Evolutionary conservation across 2,797 vertebrate species (phyloP).

Genomic region (Lateolabrax maculatus): DNA sequence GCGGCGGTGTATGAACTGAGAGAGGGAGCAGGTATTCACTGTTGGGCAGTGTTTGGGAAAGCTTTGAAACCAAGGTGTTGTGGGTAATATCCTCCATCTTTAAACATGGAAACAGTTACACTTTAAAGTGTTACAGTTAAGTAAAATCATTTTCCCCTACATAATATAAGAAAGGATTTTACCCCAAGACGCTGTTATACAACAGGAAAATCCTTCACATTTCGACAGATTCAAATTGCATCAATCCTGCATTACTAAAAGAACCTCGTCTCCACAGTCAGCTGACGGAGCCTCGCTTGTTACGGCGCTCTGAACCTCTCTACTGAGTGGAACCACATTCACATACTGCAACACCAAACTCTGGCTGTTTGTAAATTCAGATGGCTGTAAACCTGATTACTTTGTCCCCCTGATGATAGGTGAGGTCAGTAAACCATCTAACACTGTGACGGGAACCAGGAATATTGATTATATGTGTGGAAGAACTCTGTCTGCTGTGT

Average conservation of each 20-base stretch:
- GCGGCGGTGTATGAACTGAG: slow-evolving; percentile 30
- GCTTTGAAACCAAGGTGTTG: not conserved
- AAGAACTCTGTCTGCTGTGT: not conserved
- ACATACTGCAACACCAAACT: not conserved
- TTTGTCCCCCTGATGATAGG: not conserved
- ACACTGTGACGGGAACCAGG: not conserved
- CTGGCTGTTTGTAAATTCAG: not conserved
- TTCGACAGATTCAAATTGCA: too few relatives aligned
- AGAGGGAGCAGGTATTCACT: slow-evolving; percentile 8
- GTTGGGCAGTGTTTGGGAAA: not conserved
- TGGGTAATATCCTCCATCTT: not conserved
- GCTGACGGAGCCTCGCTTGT: too few relatives aligned
- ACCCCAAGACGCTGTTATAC: too few relatives aligned
- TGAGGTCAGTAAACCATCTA: not conserved
- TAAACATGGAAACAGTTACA: not conserved
- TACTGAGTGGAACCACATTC: not conserved
- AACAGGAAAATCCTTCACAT: too few relatives aligned
- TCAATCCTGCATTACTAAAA: not conserved
- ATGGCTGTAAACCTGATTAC: not conserved
- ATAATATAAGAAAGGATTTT: too few relatives aligned
- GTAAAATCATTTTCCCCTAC: not conserved
- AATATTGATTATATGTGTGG: not conserved
- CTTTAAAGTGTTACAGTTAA: too few relatives aligned
- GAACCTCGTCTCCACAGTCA: too few relatives aligned
- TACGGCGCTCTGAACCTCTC: not conserved